Percentiles rank a stretch among this genome's conserved stretches.
Evolutionary conservation across 2,797 vertebrate species (phyloP).

Genomic region (Micrastur ruficollis): DNA sequence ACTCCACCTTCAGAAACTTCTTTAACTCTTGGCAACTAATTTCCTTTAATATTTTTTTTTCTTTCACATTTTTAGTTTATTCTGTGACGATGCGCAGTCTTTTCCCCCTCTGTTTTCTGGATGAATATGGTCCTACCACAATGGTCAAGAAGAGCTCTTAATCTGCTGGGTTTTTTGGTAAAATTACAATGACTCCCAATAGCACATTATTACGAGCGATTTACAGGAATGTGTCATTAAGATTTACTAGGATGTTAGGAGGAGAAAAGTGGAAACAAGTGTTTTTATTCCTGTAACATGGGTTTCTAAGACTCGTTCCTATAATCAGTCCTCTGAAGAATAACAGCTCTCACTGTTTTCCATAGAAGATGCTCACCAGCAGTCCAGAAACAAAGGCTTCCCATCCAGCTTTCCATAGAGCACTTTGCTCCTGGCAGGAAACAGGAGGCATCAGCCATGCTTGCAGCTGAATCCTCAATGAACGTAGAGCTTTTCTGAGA

Average conservation of each 20-base stretch:
- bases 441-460: background rate
- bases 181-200: background rate
- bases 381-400: background rate
- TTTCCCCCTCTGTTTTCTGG: background rate
- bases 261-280: background rate
- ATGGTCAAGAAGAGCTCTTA: background rate
- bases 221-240: background rate
- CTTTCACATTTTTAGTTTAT: background rate
- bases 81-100: background rate
- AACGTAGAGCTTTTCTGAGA: background rate
- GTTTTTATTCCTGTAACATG: background rate
- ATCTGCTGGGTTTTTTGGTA: background rate
- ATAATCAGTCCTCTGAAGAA: background rate
- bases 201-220: background rate
- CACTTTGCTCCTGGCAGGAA: background rate
- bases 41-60: background rate
- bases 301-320: background rate
- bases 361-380: background rate
- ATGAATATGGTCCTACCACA: background rate
- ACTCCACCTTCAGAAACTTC: background rate
- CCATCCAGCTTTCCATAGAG: background rate
- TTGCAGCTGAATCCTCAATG: fast-evolving
- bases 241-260: background rate
- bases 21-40: background rate
- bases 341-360: background rate